Conservation (phyloP, 2,888 invertebrate species). For the Deilephila elpenor region DNA sequence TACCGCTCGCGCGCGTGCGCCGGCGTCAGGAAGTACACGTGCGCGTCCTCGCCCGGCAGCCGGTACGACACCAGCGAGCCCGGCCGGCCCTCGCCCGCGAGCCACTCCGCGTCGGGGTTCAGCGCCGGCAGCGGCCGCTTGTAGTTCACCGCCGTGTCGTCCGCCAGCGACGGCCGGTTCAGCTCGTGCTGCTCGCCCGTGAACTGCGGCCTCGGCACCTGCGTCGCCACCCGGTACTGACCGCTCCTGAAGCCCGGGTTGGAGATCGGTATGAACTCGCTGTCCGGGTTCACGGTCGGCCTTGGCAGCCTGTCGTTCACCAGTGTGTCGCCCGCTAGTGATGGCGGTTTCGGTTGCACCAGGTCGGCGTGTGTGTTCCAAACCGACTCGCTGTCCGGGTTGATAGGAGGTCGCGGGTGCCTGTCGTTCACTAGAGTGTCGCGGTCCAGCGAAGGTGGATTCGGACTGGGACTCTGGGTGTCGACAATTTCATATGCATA, state of each 20-base stretch:
- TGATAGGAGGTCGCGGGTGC: slow-evolving; percentile 86
- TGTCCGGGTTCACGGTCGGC: slow-evolving; percentile 88
- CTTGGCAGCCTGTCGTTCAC: slow-evolving; percentile 89
- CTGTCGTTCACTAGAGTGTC: slow-evolving; percentile 90
- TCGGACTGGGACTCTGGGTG: slow-evolving; percentile 56
- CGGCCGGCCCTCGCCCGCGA: slow-evolving; percentile 78
- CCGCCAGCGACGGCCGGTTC: slow-evolving; percentile 69
- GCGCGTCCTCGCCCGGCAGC: slow-evolving; percentile 90
- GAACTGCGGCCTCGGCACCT: slow-evolving; percentile 67
- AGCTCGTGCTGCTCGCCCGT: slow-evolving; percentile 75
- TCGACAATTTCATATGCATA: slow-evolving; percentile 81
- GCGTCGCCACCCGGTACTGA: slow-evolving; percentile 64
- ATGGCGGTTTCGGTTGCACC: slow-evolving; percentile 69
- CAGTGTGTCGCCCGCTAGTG: slow-evolving; percentile 86
- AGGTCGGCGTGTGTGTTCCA: slow-evolving; percentile 65
- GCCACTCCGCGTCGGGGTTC: slow-evolving; percentile 86
- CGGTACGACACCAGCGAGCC: slow-evolving; percentile 89
- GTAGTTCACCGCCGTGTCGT: slow-evolving; percentile 85
- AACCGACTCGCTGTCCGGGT: slow-evolving; percentile 87
- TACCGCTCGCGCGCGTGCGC: slow-evolving; percentile 81
- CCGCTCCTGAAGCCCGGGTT: slow-evolving; percentile 72
- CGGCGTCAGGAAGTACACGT: slow-evolving; percentile 91
- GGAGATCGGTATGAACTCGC: slow-evolving; percentile 85
- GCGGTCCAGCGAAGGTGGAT: slow-evolving; percentile 83
- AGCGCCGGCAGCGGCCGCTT: slow-evolving; percentile 82